Conservation (phyloP, 2,888 invertebrate genomes). For the Hemistola chrysoprasaria region DNA sequence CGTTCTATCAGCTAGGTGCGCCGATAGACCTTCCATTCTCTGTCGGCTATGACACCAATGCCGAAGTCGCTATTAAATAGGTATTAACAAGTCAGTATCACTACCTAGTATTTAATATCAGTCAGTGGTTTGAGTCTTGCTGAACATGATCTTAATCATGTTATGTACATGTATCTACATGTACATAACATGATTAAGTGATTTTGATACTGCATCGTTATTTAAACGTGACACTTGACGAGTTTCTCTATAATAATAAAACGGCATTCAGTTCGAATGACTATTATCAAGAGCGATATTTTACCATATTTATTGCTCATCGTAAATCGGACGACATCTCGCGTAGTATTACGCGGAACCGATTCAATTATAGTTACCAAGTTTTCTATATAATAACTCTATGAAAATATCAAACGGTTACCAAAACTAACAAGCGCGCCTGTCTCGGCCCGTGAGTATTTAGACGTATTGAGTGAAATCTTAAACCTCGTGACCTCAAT, state of each 20-base stretch:
- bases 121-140: constrained; percentile 19
- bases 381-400: constrained; percentile 44
- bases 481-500: constrained; percentile 69
- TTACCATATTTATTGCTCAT: constrained; percentile 44
- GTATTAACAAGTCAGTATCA: constrained; percentile 54
- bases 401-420: constrained; percentile 48
- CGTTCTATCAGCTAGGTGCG: constrained; percentile 59
- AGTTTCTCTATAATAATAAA: constrained; percentile 2
- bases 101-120: constrained; percentile 40
- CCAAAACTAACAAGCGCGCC: constrained; percentile 58
- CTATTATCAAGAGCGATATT: constrained; percentile 11
- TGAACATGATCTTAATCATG: constrained; percentile 23
- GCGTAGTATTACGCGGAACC: constrained; percentile 35
- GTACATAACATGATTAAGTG: constrained; percentile 25
- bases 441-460: constrained; percentile 44
- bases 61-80: constrained; percentile 66
- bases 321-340: constrained; percentile 49
- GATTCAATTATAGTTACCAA: constrained; percentile 33
- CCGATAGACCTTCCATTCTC: constrained; percentile 74
- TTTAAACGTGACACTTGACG: constrained; percentile 8
- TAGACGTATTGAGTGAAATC: constrained; percentile 63
- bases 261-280: background rate
- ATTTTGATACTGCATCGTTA: constrained; percentile 25
- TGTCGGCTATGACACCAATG: constrained; percentile 61
- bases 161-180: constrained; percentile 26